Percentiles rank a stretch among this genome's conserved stretches.
Evolutionary conservation across 2,888 invertebrate species (phyloP).

Genomic region (Odontocolon sp.): DNA sequence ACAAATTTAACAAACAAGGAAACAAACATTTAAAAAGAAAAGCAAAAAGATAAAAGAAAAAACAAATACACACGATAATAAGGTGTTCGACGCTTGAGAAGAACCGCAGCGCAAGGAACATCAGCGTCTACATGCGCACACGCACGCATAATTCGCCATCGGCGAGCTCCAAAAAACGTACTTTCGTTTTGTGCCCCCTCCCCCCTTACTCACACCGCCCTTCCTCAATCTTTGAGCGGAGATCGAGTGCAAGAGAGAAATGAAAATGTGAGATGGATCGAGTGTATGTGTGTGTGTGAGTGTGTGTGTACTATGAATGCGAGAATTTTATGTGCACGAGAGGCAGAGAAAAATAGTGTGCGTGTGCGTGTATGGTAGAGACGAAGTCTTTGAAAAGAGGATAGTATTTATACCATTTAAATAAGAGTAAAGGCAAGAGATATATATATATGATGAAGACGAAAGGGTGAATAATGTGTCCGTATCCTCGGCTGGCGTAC

Average conservation of each 20-base stretch:
- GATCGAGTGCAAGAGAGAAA: neutral
- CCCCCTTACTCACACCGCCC: neutral
- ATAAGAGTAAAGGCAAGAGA: slow-evolving; percentile 31
- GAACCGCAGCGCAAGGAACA: slow-evolving; percentile 20
- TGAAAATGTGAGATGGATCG: neutral
- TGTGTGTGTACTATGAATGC: neutral
- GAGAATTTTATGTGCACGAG: neutral
- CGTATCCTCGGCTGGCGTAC: too few relatives aligned
- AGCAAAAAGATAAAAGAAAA: neutral
- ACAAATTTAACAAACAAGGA: slow-evolving; percentile 31
- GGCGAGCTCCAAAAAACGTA: slow-evolving; percentile 31
- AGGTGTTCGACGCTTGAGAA: too few relatives aligned
- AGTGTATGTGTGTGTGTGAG: neutral
- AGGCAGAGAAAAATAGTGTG: neutral
- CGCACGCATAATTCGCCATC: slow-evolving; percentile 10
- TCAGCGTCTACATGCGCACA: neutral
- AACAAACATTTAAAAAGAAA: slow-evolving; percentile 4
- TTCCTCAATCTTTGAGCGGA: neutral
- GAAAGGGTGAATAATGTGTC: too few relatives aligned
- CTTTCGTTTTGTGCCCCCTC: slow-evolving; percentile 3
- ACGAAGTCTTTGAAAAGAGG: slow-evolving; percentile 42
- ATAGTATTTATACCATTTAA: slow-evolving; percentile 57
- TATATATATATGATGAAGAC: slow-evolving; percentile 34
- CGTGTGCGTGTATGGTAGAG: slow-evolving; percentile 2
- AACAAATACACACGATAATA: neutral